Percentiles rank a stretch among this genome's conserved stretches.
These are phyloP conservation scores for Torymus auratus DNA, from an alignment of 2,888 invertebrate species.

Conservation along the genomic window DNA sequence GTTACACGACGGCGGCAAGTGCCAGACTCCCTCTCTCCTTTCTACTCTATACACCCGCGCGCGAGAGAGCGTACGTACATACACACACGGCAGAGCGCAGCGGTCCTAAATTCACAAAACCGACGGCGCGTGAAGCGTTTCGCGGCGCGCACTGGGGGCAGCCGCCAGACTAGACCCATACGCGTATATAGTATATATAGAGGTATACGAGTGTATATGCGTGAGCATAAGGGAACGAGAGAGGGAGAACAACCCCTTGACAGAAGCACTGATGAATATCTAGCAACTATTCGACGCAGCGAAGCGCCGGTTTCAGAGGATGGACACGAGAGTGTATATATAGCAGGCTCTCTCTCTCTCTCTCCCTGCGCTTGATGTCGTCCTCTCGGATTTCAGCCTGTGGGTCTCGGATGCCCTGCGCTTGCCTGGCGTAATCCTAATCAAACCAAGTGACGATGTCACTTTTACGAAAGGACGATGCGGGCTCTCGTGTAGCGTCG, in stretches of 20 bases:
- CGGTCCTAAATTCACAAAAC: constrained; percentile 64
- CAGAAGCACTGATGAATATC: constrained; percentile 67
- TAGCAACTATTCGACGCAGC: constrained; percentile 58
- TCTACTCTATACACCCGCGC: too few relatives aligned
- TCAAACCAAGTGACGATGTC: constrained; percentile 58
- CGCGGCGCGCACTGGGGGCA: constrained; percentile 36
- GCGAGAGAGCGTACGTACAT: constrained; percentile 10
- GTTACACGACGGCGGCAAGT: too few relatives aligned
- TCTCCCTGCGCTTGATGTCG: constrained; percentile 40
- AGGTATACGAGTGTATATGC: too few relatives aligned
- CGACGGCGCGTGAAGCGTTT: constrained; percentile 64
- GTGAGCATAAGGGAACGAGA: background rate
- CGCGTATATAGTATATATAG: background rate
- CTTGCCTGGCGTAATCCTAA: constrained; percentile 49
- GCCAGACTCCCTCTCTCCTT: too few relatives aligned
- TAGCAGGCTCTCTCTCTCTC: constrained; percentile 28
- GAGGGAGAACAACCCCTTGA: constrained; percentile 64
- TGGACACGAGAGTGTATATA: background rate
- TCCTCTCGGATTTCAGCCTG: constrained; percentile 47
- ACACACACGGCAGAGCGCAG: constrained; percentile 22
- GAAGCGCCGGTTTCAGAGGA: constrained; percentile 34
- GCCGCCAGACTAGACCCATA: background rate
- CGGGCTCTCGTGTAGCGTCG: background rate
- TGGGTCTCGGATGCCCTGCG: constrained; percentile 25
- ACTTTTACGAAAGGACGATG: constrained; percentile 44